Percentiles rank a stretch among this genome's conserved stretches.
These are phyloP conservation scores for Ormyrus pomaceus DNA, from an alignment of 2,888 invertebrate species.

Conservation along the genomic window DNA sequence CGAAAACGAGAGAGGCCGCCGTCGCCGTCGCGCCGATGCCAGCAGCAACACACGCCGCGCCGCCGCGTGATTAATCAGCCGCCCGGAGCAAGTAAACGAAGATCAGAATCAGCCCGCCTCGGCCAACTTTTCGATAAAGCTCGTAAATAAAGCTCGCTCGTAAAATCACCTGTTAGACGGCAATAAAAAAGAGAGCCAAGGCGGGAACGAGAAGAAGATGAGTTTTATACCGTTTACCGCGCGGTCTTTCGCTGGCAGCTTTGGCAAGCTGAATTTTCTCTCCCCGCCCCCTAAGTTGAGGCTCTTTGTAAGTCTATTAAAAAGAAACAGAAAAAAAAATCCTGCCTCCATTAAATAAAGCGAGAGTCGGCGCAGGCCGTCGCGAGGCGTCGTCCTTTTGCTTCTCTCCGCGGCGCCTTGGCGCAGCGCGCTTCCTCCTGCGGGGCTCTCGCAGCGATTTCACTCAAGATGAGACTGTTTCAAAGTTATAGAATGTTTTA, in stretches of 20 bases:
- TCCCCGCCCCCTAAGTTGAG: constrained; percentile 3
- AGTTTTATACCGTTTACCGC: constrained; percentile 32
- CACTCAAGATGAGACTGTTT: constrained; percentile 53
- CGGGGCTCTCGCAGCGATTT: constrained; percentile 26
- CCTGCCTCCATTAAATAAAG: constrained; percentile 45
- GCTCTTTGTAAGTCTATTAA: constrained; percentile 47
- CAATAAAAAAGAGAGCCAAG: constrained; percentile 20
- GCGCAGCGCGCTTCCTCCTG: neutral
- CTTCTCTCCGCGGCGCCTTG: neutral
- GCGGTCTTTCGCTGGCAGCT: neutral
- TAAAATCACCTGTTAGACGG: constrained; percentile 50
- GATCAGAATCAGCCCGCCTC: neutral
- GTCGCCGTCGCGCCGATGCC: neutral
- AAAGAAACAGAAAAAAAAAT: constrained; percentile 36
- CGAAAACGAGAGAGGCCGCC: neutral
- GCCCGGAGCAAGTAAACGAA: constrained; percentile 2
- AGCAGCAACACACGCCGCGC: neutral
- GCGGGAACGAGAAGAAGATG: constrained; percentile 10
- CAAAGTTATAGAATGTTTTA: constrained; percentile 53
- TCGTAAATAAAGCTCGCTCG: constrained; percentile 52
- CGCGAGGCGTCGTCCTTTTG: neutral
- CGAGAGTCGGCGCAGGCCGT: neutral
- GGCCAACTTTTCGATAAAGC: constrained; percentile 47
- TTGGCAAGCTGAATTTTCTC: constrained; percentile 14
- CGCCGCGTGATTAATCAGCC: constrained; percentile 37